These are phyloP conservation scores for Protonemura montana DNA, from an alignment of 2,888 invertebrate species.

Conservation along the genomic window DNA sequence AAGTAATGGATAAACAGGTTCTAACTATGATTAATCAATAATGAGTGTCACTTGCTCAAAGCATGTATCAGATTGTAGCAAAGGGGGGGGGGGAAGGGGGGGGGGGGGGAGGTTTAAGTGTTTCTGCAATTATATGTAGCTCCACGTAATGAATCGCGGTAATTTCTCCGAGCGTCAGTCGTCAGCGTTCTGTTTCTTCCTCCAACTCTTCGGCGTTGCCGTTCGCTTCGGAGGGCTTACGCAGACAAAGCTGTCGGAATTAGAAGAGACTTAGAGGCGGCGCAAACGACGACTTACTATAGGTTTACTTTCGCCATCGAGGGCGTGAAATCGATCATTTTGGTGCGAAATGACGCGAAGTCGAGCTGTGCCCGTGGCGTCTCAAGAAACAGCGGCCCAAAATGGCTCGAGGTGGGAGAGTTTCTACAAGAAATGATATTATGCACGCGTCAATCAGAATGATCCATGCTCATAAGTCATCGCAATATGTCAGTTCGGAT, in stretches of 20 bases:
- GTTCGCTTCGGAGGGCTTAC: conserved; percentile 15
- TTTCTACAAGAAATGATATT: not conserved
- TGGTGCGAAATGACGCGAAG: not conserved
- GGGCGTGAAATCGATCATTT: not conserved
- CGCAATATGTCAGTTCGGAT: not conserved
- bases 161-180: not conserved
- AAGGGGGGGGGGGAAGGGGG: no score
- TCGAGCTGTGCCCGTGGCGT: not conserved
- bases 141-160: not conserved
- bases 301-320: conserved; percentile 17
- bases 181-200: not conserved
- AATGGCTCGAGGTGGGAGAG: not conserved
- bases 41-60: no score
- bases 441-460: not conserved
- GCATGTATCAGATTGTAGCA: no score
- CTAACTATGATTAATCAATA: no score
- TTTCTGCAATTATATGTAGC: no score
- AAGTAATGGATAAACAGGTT: no score
- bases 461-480: not conserved
- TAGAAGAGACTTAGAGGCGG: conserved; percentile 7
- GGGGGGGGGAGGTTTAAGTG: no score
- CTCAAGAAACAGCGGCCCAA: not conserved
- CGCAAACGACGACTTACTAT: conserved; percentile 15
- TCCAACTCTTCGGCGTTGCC: not conserved
- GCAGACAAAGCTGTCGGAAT: conserved; percentile 32